These are phyloP conservation scores for Pristiophorus japonicus DNA, from an alignment of 2,113 vertebrate species.

Conservation along the genomic window DNA sequence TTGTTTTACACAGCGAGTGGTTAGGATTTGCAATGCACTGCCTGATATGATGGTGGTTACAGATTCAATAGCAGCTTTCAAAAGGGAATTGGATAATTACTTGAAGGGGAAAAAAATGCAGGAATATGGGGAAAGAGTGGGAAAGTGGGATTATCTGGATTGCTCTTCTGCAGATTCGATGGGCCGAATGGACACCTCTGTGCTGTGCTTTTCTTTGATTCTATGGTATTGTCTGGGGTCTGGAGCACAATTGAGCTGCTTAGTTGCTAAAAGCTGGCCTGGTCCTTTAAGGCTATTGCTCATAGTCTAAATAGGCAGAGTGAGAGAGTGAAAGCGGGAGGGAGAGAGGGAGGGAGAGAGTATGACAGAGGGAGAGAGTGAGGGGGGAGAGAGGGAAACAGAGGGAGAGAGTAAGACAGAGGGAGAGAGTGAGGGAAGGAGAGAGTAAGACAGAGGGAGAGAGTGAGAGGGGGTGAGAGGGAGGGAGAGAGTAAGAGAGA, in stretches of 20 bases:
- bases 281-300: background rate
- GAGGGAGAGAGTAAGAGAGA: background rate
- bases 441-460: background rate
- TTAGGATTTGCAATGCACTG: background rate
- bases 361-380: background rate
- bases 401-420: background rate
- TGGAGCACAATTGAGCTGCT: background rate
- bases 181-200: background rate
- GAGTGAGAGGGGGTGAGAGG: background rate
- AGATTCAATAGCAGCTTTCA: background rate
- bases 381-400: background rate
- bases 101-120: background rate
- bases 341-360: background rate
- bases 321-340: no score
- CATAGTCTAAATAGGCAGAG: background rate
- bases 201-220: background rate
- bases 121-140: background rate
- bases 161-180: background rate
- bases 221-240: background rate
- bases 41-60: background rate
- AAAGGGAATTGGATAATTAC: background rate
- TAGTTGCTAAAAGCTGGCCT: background rate
- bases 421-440: background rate
- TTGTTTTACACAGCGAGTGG: background rate
- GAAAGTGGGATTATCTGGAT: background rate